Conservation (phyloP, 2,797 vertebrate genomes). For the Lepus oiostolus region DNA sequence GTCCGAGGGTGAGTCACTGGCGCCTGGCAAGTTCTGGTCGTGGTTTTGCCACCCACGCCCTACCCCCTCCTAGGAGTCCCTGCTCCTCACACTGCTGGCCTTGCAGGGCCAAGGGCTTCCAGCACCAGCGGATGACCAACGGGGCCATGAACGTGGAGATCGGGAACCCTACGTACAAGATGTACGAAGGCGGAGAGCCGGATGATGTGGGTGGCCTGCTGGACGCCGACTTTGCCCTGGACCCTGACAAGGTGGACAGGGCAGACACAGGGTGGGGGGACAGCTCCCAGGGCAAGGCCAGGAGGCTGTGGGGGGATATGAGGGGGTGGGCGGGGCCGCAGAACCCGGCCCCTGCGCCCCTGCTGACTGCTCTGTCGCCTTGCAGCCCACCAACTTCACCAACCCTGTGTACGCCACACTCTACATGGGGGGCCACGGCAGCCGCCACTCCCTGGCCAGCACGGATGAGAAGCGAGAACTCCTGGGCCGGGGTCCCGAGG, state of each 20-base stretch:
- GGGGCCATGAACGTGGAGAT: slow-evolving; percentile 98
- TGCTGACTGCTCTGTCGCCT: slow-evolving; percentile 12
- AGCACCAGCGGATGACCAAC: slow-evolving; percentile 97
- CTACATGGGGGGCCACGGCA: slow-evolving; percentile 98
- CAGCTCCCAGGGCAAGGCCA: not conserved
- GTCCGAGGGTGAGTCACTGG: slow-evolving; percentile 93
- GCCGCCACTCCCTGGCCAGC: slow-evolving; percentile 98
- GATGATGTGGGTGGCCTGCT: slow-evolving; percentile 96
- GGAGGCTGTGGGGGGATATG: not conserved
- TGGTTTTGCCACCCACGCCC: not conserved
- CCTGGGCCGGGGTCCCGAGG: slow-evolving; percentile 93
- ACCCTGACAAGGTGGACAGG: slow-evolving; percentile 94
- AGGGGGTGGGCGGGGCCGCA: not conserved
- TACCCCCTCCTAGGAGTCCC: not conserved
- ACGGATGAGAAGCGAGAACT: slow-evolving; percentile 98
- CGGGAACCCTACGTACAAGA: slow-evolving; percentile 96
- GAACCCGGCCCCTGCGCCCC: not conserved
- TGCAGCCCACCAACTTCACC: slow-evolving; percentile 98
- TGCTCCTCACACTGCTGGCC: not conserved
- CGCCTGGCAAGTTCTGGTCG: not conserved
- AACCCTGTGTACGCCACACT: slow-evolving; percentile 98
- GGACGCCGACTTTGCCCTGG: slow-evolving; percentile 95
- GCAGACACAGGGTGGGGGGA: not conserved
- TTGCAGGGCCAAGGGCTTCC: slow-evolving; percentile 95
- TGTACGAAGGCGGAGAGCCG: slow-evolving; percentile 95